Evolutionary conservation across 1,140 invertebrate species (phyloP), one percentile per base, ranked within the genome.

Genomic region (Bombus consobrinus): DNA sequence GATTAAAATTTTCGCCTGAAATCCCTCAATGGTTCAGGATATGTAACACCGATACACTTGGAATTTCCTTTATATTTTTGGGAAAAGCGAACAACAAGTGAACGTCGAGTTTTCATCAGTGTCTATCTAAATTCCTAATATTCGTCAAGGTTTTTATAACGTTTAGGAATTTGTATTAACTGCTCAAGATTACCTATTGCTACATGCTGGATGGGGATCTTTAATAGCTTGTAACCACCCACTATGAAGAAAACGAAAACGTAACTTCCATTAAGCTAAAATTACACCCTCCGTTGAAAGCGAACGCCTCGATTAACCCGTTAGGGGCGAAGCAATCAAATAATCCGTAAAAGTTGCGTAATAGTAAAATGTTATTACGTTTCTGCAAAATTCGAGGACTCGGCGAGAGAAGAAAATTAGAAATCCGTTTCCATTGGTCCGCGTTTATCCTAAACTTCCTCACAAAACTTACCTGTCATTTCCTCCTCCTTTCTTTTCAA

Each of bases 1-100:
- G 59, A 12, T n/a, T 5, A 12, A n/a, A n/a, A n/a, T n/a, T 13
- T 62, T 62, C 28, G 28, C 28, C 28, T 3, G 0, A 62, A 13
- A 62, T 1, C 0, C 12, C 0, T n/a, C 4, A 8, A 53, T 0
- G 18, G 1, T 22, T 2, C 5, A 6, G 5, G 47, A 53, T 22
- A 5, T 6, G 47, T 18, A 6, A 28, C 1, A 13, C 59, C 28
- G n/a, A n/a, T 18, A 13, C 25, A 4, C 28, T 4, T n/a, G 28
- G 59, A n/a, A 62, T 62, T 62, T 13, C 0, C 2, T 28, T 62
- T 0, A 28, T 25, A 22, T 13, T n/a, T 62, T 62, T 12, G 28
- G 10, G 28, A 13, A 12, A n/a, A 62, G 12, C 28, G 9, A 62
- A 13, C 59, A 4, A 62, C 28, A 12, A 62, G 10, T 0, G 59